A percentile compares a stretch with the other conserved stretches of the same genome.
These are phyloP conservation scores for Caenorhabditis sp. DNA, from an alignment of 2,888 invertebrate species.

Conservation along the genomic window DNA sequence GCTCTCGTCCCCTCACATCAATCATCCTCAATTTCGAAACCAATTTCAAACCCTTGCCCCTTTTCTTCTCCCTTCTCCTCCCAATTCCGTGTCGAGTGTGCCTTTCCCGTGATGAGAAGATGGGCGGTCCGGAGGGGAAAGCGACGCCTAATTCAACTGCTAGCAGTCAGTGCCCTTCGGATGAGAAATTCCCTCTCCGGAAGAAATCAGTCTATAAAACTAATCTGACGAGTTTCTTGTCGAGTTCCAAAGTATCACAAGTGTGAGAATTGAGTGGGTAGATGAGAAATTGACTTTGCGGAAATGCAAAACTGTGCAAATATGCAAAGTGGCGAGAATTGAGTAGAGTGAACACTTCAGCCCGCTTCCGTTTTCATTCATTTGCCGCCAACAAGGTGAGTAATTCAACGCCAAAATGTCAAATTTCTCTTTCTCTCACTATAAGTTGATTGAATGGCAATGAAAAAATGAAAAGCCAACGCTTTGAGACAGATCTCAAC, in stretches of 20 bases:
- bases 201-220: conserved; percentile 9
- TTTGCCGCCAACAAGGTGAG: conserved; percentile 19
- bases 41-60: conserved; percentile 19
- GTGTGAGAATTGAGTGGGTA: background rate
- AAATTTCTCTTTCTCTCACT: conserved; percentile 4
- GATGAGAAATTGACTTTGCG: conserved; percentile 38
- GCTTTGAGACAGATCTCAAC: no score
- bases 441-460: conserved; percentile 2
- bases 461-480: background rate
- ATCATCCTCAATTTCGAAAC: conserved; percentile 42
- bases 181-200: no score
- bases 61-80: conserved; percentile 3
- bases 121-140: conserved; percentile 13
- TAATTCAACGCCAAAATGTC: conserved; percentile 30
- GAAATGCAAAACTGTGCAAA: conserved; percentile 56
- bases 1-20: conserved; percentile 34
- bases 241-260: background rate
- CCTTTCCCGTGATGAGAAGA: conserved; percentile 19
- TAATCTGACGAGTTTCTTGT: conserved; percentile 7
- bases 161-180: conserved; percentile 22
- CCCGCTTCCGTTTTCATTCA: conserved; percentile 40
- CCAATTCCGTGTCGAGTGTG: conserved; percentile 30
- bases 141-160: conserved; percentile 29
- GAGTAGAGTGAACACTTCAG: conserved; percentile 51
- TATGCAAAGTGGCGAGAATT: conserved; percentile 46